Evolutionary conservation across 2,113 vertebrate species (phyloP).

Genomic region (Bagarius yarrelli): DNA sequence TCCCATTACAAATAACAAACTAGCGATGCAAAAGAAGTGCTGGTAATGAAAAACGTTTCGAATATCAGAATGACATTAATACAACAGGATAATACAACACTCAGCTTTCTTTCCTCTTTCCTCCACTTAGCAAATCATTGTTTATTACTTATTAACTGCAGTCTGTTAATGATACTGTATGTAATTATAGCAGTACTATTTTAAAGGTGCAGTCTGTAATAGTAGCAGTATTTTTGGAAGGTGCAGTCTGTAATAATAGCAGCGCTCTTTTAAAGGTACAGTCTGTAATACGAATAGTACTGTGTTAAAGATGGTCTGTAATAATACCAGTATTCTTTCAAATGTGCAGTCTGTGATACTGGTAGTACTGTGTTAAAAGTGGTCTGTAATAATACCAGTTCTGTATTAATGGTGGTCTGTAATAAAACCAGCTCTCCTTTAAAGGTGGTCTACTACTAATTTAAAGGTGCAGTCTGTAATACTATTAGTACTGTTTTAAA

Average conservation of each 20-base stretch:
- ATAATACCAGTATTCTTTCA: not conserved
- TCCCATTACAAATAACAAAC: not conserved
- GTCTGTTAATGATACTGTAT: not conserved
- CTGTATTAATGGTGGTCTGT: not conserved
- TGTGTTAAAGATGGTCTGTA: not conserved
- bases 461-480: too few relatives aligned
- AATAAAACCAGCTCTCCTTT: too few relatives aligned
- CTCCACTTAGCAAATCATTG: not conserved
- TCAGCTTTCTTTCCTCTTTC: not conserved
- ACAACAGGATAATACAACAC: slow-evolving; percentile 40
- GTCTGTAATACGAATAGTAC: too few relatives aligned
- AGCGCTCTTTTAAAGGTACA: too few relatives aligned
- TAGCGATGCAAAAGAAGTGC: slow-evolving; percentile 5
- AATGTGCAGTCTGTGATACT: not conserved
- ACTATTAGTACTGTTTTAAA: too few relatives aligned
- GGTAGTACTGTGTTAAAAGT: too few relatives aligned
- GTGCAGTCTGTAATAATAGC: too few relatives aligned
- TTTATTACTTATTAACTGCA: not conserved
- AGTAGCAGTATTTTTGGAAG: not conserved
- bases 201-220: not conserved
- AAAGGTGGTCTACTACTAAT: not conserved
- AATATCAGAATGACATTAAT: not conserved
- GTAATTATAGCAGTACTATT: not conserved
- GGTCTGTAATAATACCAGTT: not conserved
- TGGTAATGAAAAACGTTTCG: slow-evolving; percentile 59